A percentile compares a stretch with the other conserved stretches of the same genome.
Conservation (phyloP, 2,888 invertebrate species). For the Buathra laborator region DNA sequence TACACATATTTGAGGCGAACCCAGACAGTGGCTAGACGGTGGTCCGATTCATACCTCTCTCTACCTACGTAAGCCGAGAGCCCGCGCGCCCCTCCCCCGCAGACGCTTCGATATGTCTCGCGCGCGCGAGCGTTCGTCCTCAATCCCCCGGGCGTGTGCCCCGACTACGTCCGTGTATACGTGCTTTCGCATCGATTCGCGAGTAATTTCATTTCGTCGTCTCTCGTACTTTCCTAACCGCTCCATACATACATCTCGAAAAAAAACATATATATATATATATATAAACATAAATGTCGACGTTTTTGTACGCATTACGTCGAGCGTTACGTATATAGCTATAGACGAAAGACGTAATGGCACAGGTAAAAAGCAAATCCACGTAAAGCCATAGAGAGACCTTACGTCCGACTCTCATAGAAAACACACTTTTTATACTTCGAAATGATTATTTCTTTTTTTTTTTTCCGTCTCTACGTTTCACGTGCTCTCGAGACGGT, state of each 20-base stretch:
- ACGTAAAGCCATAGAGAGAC: constrained; percentile 45
- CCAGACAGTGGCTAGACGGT: constrained; percentile 78
- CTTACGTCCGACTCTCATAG: constrained; percentile 23
- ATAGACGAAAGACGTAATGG: constrained; percentile 15
- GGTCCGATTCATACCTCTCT: constrained; percentile 69
- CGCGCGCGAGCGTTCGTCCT: constrained; percentile 52
- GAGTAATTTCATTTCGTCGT: constrained; percentile 13
- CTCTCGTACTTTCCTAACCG: neutral
- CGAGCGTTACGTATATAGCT: constrained; percentile 2
- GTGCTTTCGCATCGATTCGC: constrained; percentile 1
- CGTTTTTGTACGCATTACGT: neutral
- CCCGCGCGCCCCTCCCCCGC: constrained; percentile 14
- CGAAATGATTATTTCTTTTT: neutral
- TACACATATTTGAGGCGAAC: constrained; percentile 56
- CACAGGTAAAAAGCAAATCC: constrained; percentile 31
- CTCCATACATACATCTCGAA: neutral
- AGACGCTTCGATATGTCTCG: constrained; percentile 58
- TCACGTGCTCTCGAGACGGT: too few species aligned
- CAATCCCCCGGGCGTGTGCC: constrained; percentile 56
- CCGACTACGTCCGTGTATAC: constrained; percentile 31
- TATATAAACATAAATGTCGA: neutral
- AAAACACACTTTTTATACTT: neutral
- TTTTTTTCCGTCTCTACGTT: neutral
- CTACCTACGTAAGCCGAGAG: constrained; percentile 65
- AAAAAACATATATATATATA: constrained; percentile 2